Percentiles rank a stretch among this genome's conserved stretches.
Conservation (phyloP, 1,140 invertebrate species). For the Brachionus rubens region DNA sequence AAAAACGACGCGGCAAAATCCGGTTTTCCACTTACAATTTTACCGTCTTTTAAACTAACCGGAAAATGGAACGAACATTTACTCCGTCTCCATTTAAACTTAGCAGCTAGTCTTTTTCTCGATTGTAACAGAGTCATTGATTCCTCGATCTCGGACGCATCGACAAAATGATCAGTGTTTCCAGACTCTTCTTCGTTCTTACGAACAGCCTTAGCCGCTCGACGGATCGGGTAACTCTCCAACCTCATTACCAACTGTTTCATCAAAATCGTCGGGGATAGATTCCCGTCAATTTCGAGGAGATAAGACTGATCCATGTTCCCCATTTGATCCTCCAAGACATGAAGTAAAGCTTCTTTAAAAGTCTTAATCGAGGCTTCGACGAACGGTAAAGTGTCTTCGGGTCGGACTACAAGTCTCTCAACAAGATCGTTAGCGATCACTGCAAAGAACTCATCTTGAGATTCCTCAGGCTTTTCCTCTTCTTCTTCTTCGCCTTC, state of each 20-base stretch:
- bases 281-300: constrained; percentile 58
- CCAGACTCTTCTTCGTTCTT: constrained; percentile 51
- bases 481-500: constrained; percentile 56
- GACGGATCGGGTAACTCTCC: constrained; percentile 54
- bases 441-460: constrained; percentile 50
- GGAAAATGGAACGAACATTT: constrained; percentile 57
- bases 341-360: constrained; percentile 54
- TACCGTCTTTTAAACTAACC: constrained; percentile 58
- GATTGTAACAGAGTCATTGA: constrained; percentile 54
- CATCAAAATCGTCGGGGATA: constrained; percentile 50
- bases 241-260: constrained; percentile 56
- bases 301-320: constrained; percentile 58
- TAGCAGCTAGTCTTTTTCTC: constrained; percentile 48
- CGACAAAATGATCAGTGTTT: constrained; percentile 4
- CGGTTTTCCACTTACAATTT: constrained; percentile 55
- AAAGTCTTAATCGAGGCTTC: constrained; percentile 53
- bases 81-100: constrained; percentile 58
- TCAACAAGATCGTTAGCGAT: constrained; percentile 53
- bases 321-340: constrained; percentile 55
- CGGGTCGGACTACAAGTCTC: constrained; percentile 54
- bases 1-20: constrained; percentile 58
- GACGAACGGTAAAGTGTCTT: constrained; percentile 54
- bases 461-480: constrained; percentile 53
- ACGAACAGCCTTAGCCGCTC: constrained; percentile 55
- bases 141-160: constrained; percentile 55